A percentile compares a stretch with the other conserved stretches of the same genome.
phyloP scores from a whole-genome alignment of 2,888 invertebrate genomes.

The Microctonus brassicae region DNA sequence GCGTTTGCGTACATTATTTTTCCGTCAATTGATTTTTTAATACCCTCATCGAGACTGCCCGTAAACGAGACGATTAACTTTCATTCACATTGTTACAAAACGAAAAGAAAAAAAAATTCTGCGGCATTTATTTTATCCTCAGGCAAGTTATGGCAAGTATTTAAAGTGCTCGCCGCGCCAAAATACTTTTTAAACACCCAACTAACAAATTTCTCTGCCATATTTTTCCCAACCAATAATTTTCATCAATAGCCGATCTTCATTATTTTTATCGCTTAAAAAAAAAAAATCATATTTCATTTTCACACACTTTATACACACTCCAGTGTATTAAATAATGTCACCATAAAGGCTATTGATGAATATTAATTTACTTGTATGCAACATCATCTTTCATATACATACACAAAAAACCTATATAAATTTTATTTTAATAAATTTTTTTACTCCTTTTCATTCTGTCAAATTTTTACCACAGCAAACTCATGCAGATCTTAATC shows the following conservation, averaged over 20 bases:
- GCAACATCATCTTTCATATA: not conserved
- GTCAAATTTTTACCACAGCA: constrained; percentile 13
- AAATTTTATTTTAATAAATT: not conserved
- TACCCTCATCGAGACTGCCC: not conserved
- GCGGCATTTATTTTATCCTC: not conserved
- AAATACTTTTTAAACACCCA: not conserved
- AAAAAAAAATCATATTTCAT: not conserved
- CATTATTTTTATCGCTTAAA: not conserved
- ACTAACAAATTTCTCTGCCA: not conserved
- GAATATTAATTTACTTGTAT: not conserved
- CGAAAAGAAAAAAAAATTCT: not conserved
- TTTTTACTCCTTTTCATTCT: constrained; percentile 6
- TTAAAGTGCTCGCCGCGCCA: not conserved
- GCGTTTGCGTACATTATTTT: not conserved
- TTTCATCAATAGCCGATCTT: not conserved
- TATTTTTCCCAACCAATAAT: not conserved
- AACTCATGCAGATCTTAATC: constrained; percentile 45
- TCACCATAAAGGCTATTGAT: not conserved
- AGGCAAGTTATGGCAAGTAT: not conserved
- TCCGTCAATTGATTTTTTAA: not conserved
- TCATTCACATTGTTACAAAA: constrained; percentile 2
- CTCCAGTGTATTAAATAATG: not conserved
- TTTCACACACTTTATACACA: not conserved
- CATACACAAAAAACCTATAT: not conserved
- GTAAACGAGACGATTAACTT: constrained; percentile 2